Evolutionary conservation across 2,888 invertebrate genomes (phyloP).

Genomic region (Epinotia brunnichana): DNA sequence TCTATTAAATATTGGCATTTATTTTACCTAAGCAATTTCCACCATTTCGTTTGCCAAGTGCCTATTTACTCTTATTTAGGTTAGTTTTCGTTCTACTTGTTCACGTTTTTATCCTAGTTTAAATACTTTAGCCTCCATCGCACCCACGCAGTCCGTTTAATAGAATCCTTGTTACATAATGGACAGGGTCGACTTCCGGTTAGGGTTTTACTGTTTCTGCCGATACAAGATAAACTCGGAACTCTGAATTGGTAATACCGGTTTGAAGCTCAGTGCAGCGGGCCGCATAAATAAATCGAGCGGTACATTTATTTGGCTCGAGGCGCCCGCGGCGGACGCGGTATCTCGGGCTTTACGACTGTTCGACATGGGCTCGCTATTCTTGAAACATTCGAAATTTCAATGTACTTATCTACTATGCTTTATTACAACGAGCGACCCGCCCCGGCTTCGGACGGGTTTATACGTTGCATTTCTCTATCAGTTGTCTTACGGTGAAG

Average conservation of each 20-base stretch:
- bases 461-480: too few relatives aligned
- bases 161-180: slow-evolving; percentile 7
- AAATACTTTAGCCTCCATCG: neutral
- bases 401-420: neutral
- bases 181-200: neutral
- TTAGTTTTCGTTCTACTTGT: too few relatives aligned
- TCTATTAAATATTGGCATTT: too few relatives aligned
- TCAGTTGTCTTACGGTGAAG: too few relatives aligned
- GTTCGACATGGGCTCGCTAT: slow-evolving; percentile 44
- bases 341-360: slow-evolving; percentile 54
- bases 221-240: slow-evolving; percentile 10
- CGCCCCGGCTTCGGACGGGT: too few relatives aligned
- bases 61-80: too few relatives aligned
- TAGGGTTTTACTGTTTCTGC: neutral
- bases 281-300: slow-evolving; percentile 60
- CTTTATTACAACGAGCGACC: too few relatives aligned
- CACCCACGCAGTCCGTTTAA: neutral
- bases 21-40: too few relatives aligned
- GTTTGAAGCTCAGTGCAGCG: slow-evolving; percentile 43
- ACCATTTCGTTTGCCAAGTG: too few relatives aligned
- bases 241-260: slow-evolving; percentile 28
- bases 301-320: slow-evolving; percentile 52
- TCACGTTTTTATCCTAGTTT: too few relatives aligned
- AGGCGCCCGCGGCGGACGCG: slow-evolving; percentile 43
- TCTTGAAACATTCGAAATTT: slow-evolving; percentile 41